Base-by-base conservation (phyloP, 2,797 vertebrate species). In the Sebastes kiyomatsui region DNA sequence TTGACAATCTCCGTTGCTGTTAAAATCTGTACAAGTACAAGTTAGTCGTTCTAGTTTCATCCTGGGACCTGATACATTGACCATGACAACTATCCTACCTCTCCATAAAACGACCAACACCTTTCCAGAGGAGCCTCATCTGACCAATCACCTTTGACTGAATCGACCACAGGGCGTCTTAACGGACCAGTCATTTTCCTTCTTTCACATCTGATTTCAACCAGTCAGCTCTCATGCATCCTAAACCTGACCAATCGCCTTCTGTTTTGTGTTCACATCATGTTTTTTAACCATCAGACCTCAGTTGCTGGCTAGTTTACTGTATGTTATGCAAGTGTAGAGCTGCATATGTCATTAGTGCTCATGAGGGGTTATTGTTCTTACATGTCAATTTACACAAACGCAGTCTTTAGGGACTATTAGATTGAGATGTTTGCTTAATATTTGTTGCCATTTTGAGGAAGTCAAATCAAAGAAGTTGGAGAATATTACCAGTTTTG, bases 1-100 rank as follows among this genome's bases (percentile, higher is more conserved):
- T 65, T 49, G 32, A 55, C 22, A 73, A 16, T 75, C 23, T 62
- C 64, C 35, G 11, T 75, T 13, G 23, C 28, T 28, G 61, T 58
- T 67, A 46, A 70, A 77, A 64, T 35, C 16, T 71, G 8, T 22
- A 42, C 1, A 59, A 71, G 80, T 87, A 83, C 81, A 75, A 49
- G 35, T 80, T 56, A 32, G 32, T 79, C 56, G 61, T 30, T 72
- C n/a, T 49, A 49, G 62, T 77, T 72, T 77, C 27, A 75, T 74
- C 61, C 52, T 75, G 86, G 90, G 90, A 94, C 86, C 86, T 77
- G 67, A 89, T 79, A 64, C 52, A 46, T 83, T 82, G 82, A 93
- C 90, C 91, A 91, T 92, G 70, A 90, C 91, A 95, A 94, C 94
- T 86, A 60, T 88, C 93, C 94, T 96, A 96, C 96, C 95, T 96